Evolutionary conservation across 2,113 vertebrate species (phyloP).

Genomic region (Octodon degus): DNA sequence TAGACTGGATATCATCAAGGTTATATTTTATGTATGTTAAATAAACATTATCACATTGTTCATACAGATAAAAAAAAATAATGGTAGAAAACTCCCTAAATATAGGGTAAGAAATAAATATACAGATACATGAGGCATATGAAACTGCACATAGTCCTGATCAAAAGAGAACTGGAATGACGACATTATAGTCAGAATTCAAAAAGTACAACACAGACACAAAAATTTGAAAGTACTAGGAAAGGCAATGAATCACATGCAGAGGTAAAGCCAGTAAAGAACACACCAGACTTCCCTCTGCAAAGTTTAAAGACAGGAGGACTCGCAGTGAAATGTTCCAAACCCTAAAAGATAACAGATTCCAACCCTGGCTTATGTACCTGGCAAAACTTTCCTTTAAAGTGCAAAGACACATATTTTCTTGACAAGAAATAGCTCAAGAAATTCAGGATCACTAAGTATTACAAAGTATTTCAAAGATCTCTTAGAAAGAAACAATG

Average conservation of each 20-base stretch:
- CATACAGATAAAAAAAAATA: background rate
- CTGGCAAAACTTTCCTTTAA: background rate
- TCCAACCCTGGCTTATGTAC: background rate
- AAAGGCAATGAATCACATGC: background rate
- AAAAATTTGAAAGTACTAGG: background rate
- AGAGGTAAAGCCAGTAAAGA: background rate
- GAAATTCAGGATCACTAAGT: background rate
- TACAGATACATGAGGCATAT: background rate
- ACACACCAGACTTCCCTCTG: background rate
- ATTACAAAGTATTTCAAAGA: background rate
- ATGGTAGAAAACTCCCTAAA: no score
- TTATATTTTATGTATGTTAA: slow-evolving; percentile 54
- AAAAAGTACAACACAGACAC: background rate
- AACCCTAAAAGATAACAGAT: background rate
- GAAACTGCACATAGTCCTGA: background rate
- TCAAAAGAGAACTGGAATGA: background rate
- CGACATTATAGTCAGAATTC: no score
- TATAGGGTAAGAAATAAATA: no score
- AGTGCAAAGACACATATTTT: background rate
- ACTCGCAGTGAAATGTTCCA: background rate
- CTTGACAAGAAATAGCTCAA: no score
- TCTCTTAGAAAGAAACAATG: background rate
- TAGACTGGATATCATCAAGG: slow-evolving; percentile 15
- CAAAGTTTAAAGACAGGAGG: background rate
- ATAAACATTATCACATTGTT: background rate